Conservation (phyloP, 1,140 invertebrate genomes). For the Drosophila oshimai region DNA sequence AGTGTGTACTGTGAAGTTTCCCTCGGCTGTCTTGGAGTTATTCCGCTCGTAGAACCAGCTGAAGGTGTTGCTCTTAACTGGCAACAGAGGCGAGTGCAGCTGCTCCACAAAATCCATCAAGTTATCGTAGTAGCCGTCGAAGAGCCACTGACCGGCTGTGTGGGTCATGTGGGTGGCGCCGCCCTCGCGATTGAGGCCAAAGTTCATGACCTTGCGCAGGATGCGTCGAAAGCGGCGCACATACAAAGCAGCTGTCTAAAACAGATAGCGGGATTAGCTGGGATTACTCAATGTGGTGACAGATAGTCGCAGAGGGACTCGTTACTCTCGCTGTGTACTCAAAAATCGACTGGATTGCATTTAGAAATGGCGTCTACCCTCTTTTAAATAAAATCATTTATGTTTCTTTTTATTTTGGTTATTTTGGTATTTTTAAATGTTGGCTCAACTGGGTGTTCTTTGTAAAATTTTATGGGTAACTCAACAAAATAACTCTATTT, state of each 20-base stretch:
- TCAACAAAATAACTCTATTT: no score
- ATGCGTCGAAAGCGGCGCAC: slow-evolving; percentile 82
- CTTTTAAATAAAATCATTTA: no score
- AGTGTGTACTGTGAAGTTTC: slow-evolving; percentile 88
- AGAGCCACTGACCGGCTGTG: slow-evolving; percentile 86
- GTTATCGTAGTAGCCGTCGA: slow-evolving; percentile 89
- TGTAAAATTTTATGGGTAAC: no score
- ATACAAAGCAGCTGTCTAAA: slow-evolving; percentile 86
- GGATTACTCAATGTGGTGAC: slow-evolving; percentile 4
- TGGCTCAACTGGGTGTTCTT: no score
- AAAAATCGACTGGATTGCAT: background rate
- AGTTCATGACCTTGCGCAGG: slow-evolving; percentile 83
- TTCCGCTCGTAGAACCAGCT: slow-evolving; percentile 92
- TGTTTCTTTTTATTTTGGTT: no score
- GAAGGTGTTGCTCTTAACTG: slow-evolving; percentile 87
- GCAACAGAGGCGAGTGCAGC: slow-evolving; percentile 83
- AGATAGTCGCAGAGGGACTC: background rate
- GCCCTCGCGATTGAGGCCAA: slow-evolving; percentile 84
- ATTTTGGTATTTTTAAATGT: no score
- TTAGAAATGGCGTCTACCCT: no score
- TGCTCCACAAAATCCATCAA: slow-evolving; percentile 85
- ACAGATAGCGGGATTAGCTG: slow-evolving; percentile 25
- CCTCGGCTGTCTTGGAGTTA: slow-evolving; percentile 87
- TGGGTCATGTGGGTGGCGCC: slow-evolving; percentile 85
- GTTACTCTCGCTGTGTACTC: background rate